Percentiles rank a stretch among this genome's conserved stretches.
Conservation (phyloP, 2,113 vertebrate species). For the Pituophis catenifer region DNA sequence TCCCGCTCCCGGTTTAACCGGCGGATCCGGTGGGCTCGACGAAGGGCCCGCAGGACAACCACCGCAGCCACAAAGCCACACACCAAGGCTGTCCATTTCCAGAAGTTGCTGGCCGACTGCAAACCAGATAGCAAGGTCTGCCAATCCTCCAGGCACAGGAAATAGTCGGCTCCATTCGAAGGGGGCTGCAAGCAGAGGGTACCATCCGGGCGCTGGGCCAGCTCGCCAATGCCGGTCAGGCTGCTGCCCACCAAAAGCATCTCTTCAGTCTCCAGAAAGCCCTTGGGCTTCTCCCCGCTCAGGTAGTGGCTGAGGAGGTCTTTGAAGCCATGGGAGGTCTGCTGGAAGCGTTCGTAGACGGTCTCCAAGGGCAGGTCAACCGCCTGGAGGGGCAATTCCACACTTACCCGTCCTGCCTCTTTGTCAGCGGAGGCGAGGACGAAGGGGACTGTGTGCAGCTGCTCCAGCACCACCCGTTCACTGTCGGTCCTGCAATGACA, state of each 20-base stretch:
- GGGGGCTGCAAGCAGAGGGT: conserved; percentile 78
- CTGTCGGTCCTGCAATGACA: conserved; percentile 74
- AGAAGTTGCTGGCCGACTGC: conserved; percentile 60
- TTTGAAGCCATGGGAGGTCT: conserved; percentile 69
- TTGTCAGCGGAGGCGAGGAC: conserved; percentile 52
- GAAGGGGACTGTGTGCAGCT: conserved; percentile 78
- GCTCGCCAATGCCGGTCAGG: conserved; percentile 79
- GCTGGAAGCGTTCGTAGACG: conserved; percentile 83
- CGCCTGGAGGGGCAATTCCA: conserved; percentile 77
- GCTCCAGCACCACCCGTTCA: conserved; percentile 75
- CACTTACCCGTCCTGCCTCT: conserved; percentile 57
- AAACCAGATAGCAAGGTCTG: conserved; percentile 70
- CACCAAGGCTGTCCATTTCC: conserved; percentile 65
- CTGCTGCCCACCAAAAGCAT: conserved; percentile 81
- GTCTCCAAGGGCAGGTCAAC: conserved; percentile 72
- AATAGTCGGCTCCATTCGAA: conserved; percentile 66
- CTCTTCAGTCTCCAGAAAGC: conserved; percentile 85
- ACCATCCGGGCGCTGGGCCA: conserved; percentile 74
- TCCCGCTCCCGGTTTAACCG: conserved; percentile 57
- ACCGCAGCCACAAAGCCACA: conserved; percentile 62
- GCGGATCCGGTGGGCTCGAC: conserved; percentile 66
- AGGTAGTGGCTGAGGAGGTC: conserved; percentile 82
- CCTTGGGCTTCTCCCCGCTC: conserved; percentile 85
- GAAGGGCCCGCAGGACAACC: conserved; percentile 64
- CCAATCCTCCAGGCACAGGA: conserved; percentile 77